Evolutionary conservation across 2,113 vertebrate species (phyloP).

Genomic region (Perca flavescens): DNA sequence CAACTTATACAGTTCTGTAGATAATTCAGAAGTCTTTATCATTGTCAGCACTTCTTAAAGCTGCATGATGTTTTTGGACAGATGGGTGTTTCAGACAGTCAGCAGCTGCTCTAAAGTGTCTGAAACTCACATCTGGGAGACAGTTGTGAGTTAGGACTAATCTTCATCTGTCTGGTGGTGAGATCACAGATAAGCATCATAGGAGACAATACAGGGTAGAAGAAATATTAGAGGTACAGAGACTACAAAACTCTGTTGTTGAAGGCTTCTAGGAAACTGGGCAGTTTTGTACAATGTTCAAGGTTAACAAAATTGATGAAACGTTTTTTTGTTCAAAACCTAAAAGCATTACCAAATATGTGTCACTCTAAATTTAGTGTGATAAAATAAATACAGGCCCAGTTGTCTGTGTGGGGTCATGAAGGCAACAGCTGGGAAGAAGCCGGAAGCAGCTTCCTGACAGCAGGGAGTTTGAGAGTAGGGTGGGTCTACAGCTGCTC

Average conservation of each 20-base stretch:
- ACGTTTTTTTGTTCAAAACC: background rate
- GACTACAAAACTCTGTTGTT: background rate
- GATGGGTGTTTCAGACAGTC: slow-evolving; percentile 15
- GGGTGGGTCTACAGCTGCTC: background rate
- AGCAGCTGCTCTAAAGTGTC: slow-evolving; percentile 21
- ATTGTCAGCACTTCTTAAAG: background rate
- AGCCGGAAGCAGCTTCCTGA: background rate
- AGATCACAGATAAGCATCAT: background rate
- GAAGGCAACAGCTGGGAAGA: slow-evolving; percentile 1
- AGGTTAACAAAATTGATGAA: background rate
- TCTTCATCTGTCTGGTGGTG: background rate
- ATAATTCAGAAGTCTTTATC: background rate
- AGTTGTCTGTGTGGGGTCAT: slow-evolving; percentile 2
- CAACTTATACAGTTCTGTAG: background rate
- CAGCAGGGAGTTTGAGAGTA: slow-evolving; percentile 17
- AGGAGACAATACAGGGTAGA: background rate
- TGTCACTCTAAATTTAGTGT: background rate
- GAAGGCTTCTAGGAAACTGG: background rate
- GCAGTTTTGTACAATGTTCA: background rate
- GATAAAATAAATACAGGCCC: background rate
- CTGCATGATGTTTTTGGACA: slow-evolving; percentile 10
- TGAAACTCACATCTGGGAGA: background rate
- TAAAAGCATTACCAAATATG: background rate
- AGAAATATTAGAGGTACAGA: background rate
- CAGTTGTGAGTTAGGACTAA: slow-evolving; percentile 4